A percentile compares a stretch with the other conserved stretches of the same genome.
Conservation (phyloP, 2,113 vertebrate genomes). For the Neotoma lepida region DNA sequence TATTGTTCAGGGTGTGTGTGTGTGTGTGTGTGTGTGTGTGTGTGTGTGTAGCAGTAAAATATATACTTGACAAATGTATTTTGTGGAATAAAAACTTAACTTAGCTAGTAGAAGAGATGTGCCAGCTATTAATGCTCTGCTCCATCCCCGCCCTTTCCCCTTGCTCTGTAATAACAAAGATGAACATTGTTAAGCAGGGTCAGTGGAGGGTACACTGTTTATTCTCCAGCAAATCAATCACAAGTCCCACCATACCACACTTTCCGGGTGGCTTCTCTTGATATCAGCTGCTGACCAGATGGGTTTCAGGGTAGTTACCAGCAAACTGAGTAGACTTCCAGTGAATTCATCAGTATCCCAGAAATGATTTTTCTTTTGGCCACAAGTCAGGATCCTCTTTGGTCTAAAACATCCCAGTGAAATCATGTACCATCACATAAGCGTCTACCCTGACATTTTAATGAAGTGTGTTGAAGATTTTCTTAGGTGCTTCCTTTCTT, state of each 20-base stretch:
- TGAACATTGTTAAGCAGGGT: not conserved
- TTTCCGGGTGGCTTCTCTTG: not conserved
- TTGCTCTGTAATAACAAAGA: not conserved
- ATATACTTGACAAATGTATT: not conserved
- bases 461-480: not conserved
- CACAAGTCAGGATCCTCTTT: not conserved
- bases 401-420: not conserved
- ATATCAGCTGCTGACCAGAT: not conserved
- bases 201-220: not conserved
- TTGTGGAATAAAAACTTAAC: not conserved
- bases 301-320: not conserved
- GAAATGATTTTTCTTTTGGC: not conserved
- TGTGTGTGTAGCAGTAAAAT: not conserved
- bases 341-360: not conserved
- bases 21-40: not conserved
- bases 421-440: not conserved
- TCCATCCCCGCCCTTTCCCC: not conserved
- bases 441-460: not conserved
- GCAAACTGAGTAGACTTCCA: not conserved
- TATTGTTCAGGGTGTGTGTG: not conserved
- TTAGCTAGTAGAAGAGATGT: not conserved
- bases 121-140: not conserved
- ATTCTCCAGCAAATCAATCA: not conserved
- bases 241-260: not conserved
- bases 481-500: not conserved